Evolutionary conservation across 2,888 invertebrate species (phyloP).

Genomic region (Octodonta nipae): DNA sequence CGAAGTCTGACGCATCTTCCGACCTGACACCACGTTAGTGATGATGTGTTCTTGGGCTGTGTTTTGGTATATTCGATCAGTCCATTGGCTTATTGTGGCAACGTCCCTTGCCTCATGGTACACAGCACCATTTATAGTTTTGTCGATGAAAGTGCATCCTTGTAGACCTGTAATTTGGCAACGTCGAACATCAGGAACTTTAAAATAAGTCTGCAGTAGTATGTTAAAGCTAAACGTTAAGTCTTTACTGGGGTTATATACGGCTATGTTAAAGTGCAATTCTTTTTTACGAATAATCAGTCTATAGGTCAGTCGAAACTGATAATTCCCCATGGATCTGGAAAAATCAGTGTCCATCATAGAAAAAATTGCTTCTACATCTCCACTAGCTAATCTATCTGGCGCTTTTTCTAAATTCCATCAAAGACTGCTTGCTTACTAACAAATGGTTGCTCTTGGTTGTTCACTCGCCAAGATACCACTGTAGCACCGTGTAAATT

Average conservation of each 20-base stretch:
- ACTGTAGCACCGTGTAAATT: slow-evolving; percentile 94
- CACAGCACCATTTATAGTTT: slow-evolving; percentile 71
- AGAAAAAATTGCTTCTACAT: slow-evolving; percentile 83
- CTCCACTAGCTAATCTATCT: slow-evolving; percentile 75
- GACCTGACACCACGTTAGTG: slow-evolving; percentile 79
- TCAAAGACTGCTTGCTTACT: slow-evolving; percentile 88
- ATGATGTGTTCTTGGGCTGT: slow-evolving; percentile 86
- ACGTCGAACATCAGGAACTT: slow-evolving; percentile 83
- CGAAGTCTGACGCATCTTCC: slow-evolving; percentile 86
- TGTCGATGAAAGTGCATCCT: slow-evolving; percentile 61
- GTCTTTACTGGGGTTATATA: slow-evolving; percentile 88
- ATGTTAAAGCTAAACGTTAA: slow-evolving; percentile 83
- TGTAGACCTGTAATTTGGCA: slow-evolving; percentile 87
- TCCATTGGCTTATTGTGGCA: slow-evolving; percentile 82
- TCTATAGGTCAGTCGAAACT: slow-evolving; percentile 86
- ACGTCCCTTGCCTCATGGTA: slow-evolving; percentile 72
- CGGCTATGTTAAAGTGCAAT: slow-evolving; percentile 82
- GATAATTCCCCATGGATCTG: slow-evolving; percentile 86
- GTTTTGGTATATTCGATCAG: slow-evolving; percentile 85
- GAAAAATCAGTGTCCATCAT: slow-evolving; percentile 88
- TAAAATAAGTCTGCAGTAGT: slow-evolving; percentile 88
- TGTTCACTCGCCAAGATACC: slow-evolving; percentile 91
- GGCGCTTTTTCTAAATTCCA: slow-evolving; percentile 86
- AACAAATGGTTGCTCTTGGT: slow-evolving; percentile 91
- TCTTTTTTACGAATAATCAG: slow-evolving; percentile 82